phyloP scores from a whole-genome alignment of 2,888 invertebrate genomes.

The Lissonota sp. region DNA sequence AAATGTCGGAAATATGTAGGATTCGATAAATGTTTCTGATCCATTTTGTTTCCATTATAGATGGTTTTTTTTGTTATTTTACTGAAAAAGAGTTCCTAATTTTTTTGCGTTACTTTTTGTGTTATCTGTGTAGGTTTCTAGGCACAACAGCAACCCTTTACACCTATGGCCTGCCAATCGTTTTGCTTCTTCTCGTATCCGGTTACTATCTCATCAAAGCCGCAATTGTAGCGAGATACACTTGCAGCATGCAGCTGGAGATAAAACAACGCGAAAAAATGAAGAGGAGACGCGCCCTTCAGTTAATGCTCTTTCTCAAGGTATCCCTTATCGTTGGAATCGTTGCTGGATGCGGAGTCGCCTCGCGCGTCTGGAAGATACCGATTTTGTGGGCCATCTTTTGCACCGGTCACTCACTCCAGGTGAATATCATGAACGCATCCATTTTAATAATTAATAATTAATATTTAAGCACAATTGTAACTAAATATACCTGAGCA shows the following conservation, averaged over 20 bases:
- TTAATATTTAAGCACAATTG: too few species aligned
- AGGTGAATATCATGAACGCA: conserved; percentile 71
- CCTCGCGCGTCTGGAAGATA: conserved; percentile 80
- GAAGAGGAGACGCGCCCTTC: conserved; percentile 86
- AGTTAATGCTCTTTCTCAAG: conserved; percentile 86
- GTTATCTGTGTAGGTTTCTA: conserved; percentile 83
- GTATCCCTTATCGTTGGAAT: conserved; percentile 84
- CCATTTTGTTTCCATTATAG: too few species aligned
- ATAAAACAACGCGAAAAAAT: conserved; percentile 86
- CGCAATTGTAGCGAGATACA: conserved; percentile 86
- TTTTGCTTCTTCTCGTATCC: conserved; percentile 83
- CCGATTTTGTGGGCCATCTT: conserved; percentile 82
- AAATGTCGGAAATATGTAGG: too few species aligned
- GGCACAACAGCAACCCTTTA: conserved; percentile 84
- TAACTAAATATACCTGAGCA: too few species aligned
- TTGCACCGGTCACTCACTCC: conserved; percentile 81
- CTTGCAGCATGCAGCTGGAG: conserved; percentile 87
- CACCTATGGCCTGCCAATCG: conserved; percentile 85
- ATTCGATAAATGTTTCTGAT: too few species aligned
- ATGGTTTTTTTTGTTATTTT: too few species aligned
- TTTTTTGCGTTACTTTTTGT: conserved; percentile 2
- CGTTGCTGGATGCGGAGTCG: conserved; percentile 83
- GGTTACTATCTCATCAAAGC: conserved; percentile 85
- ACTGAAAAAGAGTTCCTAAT: not conserved
- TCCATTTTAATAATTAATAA: not conserved